Conservation (phyloP, 37 sponge, comb jelly and placozoan genomes). For the Haliclona indistincta region DNA sequence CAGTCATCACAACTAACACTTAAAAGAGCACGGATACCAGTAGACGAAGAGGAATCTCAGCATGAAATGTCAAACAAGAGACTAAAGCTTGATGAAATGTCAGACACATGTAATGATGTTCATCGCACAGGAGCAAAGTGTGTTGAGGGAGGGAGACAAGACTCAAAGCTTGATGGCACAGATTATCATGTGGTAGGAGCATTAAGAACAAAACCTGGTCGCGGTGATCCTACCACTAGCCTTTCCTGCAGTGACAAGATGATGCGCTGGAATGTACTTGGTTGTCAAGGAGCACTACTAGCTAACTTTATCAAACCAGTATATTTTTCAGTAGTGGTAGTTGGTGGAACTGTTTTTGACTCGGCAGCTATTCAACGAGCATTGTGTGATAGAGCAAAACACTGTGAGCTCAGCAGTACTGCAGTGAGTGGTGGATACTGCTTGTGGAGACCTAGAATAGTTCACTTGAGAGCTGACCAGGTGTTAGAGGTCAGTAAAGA, state of each 20-base stretch:
- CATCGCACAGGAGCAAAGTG: constrained; percentile 89
- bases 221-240: constrained; percentile 80
- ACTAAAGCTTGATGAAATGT: background rate
- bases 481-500: background rate
- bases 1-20: background rate
- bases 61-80: background rate
- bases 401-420: background rate
- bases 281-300: constrained; percentile 82
- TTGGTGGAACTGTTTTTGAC: constrained; percentile 31
- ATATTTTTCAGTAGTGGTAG: constrained; percentile 39
- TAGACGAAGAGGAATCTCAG: background rate
- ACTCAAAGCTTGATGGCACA: constrained; percentile 43
- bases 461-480: background rate
- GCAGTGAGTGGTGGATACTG: background rate
- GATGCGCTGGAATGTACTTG: constrained; percentile 81
- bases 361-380: constrained; percentile 42
- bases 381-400: constrained; percentile 18
- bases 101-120: constrained; percentile 24
- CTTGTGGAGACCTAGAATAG: constrained; percentile 10
- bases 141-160: constrained; percentile 54
- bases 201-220: constrained; percentile 81
- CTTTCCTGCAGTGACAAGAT: constrained; percentile 92
- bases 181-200: constrained; percentile 65
- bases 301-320: constrained; percentile 67
- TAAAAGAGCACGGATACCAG: background rate